phyloP scores from a whole-genome alignment of 2,113 vertebrate species.

The Sula dactylatra region DNA sequence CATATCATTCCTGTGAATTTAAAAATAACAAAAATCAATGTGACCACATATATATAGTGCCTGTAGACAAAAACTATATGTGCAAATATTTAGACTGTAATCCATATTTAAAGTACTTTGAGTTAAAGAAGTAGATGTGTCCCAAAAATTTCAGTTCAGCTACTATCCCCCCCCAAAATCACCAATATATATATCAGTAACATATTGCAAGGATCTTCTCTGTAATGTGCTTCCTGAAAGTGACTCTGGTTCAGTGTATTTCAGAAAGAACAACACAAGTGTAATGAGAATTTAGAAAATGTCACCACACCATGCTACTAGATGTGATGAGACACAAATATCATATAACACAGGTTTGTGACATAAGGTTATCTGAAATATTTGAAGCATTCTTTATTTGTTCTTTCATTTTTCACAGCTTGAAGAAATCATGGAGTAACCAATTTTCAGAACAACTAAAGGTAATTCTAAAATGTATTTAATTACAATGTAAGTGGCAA shows the following conservation, averaged over 20 bases:
- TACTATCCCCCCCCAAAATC: neutral
- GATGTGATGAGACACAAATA: neutral
- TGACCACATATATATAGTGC: neutral
- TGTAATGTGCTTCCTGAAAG: neutral
- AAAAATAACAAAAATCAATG: neutral
- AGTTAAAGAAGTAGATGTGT: neutral
- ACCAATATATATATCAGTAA: neutral
- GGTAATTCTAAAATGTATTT: neutral
- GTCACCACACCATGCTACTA: neutral
- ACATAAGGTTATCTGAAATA: neutral
- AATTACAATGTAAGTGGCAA: neutral
- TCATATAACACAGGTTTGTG: neutral
- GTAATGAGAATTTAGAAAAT: neutral
- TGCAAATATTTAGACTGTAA: neutral
- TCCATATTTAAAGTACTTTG: neutral
- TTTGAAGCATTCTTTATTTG: neutral
- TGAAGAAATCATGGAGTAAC: neutral
- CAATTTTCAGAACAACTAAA: neutral
- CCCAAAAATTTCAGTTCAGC: neutral
- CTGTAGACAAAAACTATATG: neutral
- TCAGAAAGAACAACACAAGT: neutral
- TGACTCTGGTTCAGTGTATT: neutral
- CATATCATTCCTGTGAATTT: neutral
- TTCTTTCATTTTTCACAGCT: neutral
- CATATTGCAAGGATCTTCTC: neutral